A percentile compares a stretch with the other conserved stretches of the same genome.
Conservation (phyloP, 2,888 invertebrate genomes). For the Orgyia antiqua region DNA sequence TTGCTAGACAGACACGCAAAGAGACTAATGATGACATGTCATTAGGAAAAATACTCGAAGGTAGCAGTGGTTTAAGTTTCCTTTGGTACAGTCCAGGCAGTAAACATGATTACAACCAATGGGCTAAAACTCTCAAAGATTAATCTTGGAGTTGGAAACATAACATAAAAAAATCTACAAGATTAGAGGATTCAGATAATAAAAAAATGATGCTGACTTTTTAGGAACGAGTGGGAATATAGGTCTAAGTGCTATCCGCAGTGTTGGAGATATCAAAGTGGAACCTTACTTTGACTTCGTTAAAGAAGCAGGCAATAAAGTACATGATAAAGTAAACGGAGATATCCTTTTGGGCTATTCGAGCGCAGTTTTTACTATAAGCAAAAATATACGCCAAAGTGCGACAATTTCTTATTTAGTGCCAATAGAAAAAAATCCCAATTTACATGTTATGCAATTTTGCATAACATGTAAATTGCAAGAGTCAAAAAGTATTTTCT, state of each 20-base stretch:
- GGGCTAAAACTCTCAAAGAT: conserved; percentile 60
- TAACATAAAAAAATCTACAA: conserved; percentile 30
- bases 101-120: conserved; percentile 47
- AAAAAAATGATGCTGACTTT: conserved; percentile 1
- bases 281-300: conserved; percentile 2
- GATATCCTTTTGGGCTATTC: conserved; percentile 8
- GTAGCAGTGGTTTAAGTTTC: conserved; percentile 67
- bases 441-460: too few species aligned
- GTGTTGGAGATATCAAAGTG: background rate
- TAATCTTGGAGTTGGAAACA: conserved; percentile 67
- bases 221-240: conserved; percentile 6
- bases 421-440: conserved; percentile 4
- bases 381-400: conserved; percentile 6
- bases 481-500: conserved; percentile 12
- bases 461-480: too few species aligned
- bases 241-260: background rate
- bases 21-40: conserved; percentile 12
- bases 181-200: conserved; percentile 1
- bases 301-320: conserved; percentile 1
- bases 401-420: conserved; percentile 9
- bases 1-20: conserved; percentile 11
- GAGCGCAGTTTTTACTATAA: conserved; percentile 7
- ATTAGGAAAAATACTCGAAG: conserved; percentile 46
- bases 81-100: conserved; percentile 68
- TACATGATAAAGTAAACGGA: conserved; percentile 4